Percentiles rank a stretch among this genome's conserved stretches.
Conservation (phyloP, 2,888 invertebrate genomes). For the Acleris literana region DNA sequence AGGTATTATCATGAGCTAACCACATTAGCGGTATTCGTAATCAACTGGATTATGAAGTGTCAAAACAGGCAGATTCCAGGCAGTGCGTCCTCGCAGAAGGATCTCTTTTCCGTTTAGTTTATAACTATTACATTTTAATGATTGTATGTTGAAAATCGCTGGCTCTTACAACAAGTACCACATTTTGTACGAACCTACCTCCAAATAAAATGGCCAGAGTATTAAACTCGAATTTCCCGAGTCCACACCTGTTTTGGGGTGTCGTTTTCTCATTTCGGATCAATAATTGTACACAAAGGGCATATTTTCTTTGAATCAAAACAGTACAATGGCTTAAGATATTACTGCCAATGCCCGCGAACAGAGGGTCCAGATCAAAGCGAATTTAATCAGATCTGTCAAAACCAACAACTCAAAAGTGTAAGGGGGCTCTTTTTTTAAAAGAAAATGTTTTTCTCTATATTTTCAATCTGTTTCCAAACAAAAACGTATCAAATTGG, state of each 20-base stretch:
- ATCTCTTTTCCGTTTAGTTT: no score
- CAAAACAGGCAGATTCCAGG: no score
- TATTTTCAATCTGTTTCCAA: constrained; percentile 7
- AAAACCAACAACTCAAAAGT: constrained; percentile 19
- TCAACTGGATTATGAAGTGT: no score
- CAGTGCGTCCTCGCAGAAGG: no score
- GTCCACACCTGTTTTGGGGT: constrained; percentile 65
- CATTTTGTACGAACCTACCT: constrained; percentile 42
- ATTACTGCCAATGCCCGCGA: constrained; percentile 22
- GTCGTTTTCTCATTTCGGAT: constrained; percentile 42
- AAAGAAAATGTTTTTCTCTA: constrained; percentile 6
- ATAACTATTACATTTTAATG: no score
- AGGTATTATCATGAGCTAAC: no score
- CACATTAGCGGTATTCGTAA: no score
- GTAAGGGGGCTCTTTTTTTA: constrained; percentile 6
- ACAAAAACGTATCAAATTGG: not conserved
- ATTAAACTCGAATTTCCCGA: constrained; percentile 73
- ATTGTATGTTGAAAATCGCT: not conserved
- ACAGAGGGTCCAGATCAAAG: constrained; percentile 28
- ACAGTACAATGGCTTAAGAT: constrained; percentile 26
- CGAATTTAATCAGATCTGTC: constrained; percentile 25
- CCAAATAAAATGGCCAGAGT: constrained; percentile 72
- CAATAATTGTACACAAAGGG: constrained; percentile 35
- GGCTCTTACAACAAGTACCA: constrained; percentile 40
- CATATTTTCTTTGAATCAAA: constrained; percentile 28